Base-by-base conservation (phyloP, 2,797 vertebrate genomes). In the Hippopotamyrus pictus region DNA sequence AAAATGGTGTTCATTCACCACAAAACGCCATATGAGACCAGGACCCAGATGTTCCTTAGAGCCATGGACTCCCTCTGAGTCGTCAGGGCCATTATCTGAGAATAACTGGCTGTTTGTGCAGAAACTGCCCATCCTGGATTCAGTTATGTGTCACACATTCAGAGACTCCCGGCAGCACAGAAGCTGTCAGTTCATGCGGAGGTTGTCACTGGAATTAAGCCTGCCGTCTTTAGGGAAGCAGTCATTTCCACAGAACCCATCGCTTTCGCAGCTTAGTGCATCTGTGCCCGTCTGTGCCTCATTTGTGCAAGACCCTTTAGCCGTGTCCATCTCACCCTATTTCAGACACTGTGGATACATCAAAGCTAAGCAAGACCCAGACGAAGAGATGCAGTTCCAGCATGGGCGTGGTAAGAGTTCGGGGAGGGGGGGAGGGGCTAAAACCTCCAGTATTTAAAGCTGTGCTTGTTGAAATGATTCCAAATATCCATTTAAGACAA, bases 321-420 rank as follows among this genome's bases (percentile, higher is more conserved):
- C 46, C 9, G 19, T 22, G 44, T 84, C 82, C 84, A 19, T 89
- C 11, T 89, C 11, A 51, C 76, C 83, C 37, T 89, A 82, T 91
- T 92, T 89, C 93, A 97, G 97, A 91, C 96, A 97, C 90, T 97
- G 97, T 91, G 97, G 97, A 69, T 97, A 97, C 86, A 97, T 97
- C 92, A 97, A 97, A 94, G 96, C 97, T 48, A 97, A 97, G 90
- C 96, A 97, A 92, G 96, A 97, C 91, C 97, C 97, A 0, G 96
- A 97, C 86, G 97, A 97, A 89, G 97, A 97, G 94, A 95, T 97
- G 96, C 97, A 97, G 88, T 97, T 97, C 92, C 97, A 97, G 89
- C 96, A 96, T 8, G 96, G 97, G 37, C 73, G 73, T 44, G 73
- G 33, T 19, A n/a, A 12, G 73, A 79, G 73, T 7, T 44, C 37